Evolutionary conservation across 1,140 invertebrate species (phyloP), one percentile per base, ranked within the genome.

Genomic region (Mycetomoellerius zeteki): DNA sequence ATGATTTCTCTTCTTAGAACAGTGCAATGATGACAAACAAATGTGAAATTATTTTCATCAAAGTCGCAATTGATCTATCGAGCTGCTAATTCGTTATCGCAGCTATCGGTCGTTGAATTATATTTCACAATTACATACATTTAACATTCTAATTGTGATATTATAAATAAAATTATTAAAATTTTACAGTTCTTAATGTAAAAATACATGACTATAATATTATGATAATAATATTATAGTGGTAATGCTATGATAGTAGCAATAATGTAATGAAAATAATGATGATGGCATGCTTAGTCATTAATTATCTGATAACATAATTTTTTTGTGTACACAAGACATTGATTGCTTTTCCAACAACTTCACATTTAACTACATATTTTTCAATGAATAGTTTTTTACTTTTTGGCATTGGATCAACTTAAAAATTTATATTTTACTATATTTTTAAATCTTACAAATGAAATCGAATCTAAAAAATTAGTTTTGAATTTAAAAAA

Each of bases 31-130:
- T 19, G 64, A 56, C 16, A 24, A 37, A 56, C 16, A 24, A 37
- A n/a, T 43, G 4, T 3, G 50, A 71, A 24, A n/a, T 14, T 43
- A 19, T 30, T n/a, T 27, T 71, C 1, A 19, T 58, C 24, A 16
- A 21, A 8, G 21, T 30, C 16, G 19, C 33, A 58, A 33, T 19
- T 8, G 16, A 82, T 81, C 10, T n/a, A 54, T 69, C n/a, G 64
- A 47, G 19, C 47, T 52, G 4, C 19, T 30, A 21, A 21, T 33
- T 54, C 6, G n/a, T 69, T 82, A 80, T 80, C 76, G 24, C 8
- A 65, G 10, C 37, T 56, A 19, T 81, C 47, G 47, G 24, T 56
- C 47, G 47, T 69, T n/a, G 24, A 24, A 27, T 43, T 43, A 62
- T 47, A 52, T 54, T n/a, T 33, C 3, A 30, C 24, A 10, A 8